phyloP scores from a whole-genome alignment of 2,888 invertebrate genomes.

The Heteropelma amictum region DNA sequence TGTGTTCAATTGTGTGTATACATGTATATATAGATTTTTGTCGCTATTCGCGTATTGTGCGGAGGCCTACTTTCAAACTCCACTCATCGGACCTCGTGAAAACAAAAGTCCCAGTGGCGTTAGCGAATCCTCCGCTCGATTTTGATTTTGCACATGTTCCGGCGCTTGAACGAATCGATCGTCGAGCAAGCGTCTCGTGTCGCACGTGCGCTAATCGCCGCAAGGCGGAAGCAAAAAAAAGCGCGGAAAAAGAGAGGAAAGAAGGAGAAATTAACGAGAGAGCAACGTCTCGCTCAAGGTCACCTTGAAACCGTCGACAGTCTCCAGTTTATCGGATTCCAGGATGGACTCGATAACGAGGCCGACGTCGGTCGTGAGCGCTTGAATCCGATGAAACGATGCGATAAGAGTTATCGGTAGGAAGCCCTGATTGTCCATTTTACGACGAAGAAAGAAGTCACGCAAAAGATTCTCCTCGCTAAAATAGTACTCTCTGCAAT shows the following conservation, averaged over 20 bases:
- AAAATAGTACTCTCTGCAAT: constrained; percentile 99
- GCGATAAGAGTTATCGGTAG: constrained; percentile 96
- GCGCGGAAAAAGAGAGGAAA: background rate
- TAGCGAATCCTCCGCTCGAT: constrained; percentile 72
- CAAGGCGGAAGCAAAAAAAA: background rate
- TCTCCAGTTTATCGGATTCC: constrained; percentile 91
- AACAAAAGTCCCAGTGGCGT: constrained; percentile 69
- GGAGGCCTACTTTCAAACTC: constrained; percentile 74
- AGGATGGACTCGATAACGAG: constrained; percentile 91
- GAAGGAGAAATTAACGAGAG: background rate
- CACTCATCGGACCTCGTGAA: constrained; percentile 66
- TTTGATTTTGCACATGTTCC: constrained; percentile 68
- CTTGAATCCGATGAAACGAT: constrained; percentile 95
- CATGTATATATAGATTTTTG: too few species aligned
- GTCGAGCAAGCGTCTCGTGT: constrained; percentile 44
- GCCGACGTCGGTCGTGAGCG: constrained; percentile 90
- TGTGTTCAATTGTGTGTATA: constrained; percentile 6
- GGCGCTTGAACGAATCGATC: constrained; percentile 36
- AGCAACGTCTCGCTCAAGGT: background rate
- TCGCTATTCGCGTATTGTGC: too few species aligned
- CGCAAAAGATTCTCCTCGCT: constrained; percentile 96
- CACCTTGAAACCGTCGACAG: constrained; percentile 87
- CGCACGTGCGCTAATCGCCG: constrained; percentile 55
- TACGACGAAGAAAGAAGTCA: constrained; percentile 97
- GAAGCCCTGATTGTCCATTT: constrained; percentile 97